Conservation (phyloP, 2,888 invertebrate species). For the Villa cingulata region DNA sequence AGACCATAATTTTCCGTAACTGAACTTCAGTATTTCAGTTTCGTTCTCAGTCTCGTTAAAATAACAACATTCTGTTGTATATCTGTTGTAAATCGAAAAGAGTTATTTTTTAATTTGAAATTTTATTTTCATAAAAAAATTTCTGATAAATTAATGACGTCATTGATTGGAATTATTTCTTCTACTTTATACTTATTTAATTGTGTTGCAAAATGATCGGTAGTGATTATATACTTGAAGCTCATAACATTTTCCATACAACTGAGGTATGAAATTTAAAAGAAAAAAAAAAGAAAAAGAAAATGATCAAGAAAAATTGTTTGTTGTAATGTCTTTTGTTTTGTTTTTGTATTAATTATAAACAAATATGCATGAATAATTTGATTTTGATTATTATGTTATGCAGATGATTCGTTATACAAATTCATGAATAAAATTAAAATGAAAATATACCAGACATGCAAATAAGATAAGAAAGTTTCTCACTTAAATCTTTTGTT, state of each 20-base stretch:
- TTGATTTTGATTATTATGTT: neutral
- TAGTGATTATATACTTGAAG: conserved; percentile 73
- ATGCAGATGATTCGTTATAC: neutral
- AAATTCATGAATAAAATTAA: no score
- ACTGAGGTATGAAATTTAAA: conserved; percentile 52
- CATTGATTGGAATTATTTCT: no score
- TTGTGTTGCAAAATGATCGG: conserved; percentile 59
- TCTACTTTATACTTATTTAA: no score
- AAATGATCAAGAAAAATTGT: no score
- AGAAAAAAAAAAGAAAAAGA: no score
- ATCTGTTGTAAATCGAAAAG: no score
- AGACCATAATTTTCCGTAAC: no score
- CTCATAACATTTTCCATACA: conserved; percentile 78
- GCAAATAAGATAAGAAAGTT: neutral
- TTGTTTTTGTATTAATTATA: no score
- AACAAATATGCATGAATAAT: no score
- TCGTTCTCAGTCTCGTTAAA: neutral
- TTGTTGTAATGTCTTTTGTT: no score
- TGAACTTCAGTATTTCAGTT: no score
- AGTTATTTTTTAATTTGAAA: neutral
- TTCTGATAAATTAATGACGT: no score
- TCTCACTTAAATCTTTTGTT: conserved; percentile 9
- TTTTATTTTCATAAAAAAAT: neutral
- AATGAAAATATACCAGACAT: neutral
- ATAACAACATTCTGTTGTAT: neutral